Percentiles rank a stretch among this genome's conserved stretches.
These are phyloP conservation scores for Pantherophis alleghaniensis DNA, from an alignment of 2,797 vertebrate genomes.

Conservation along the genomic window DNA sequence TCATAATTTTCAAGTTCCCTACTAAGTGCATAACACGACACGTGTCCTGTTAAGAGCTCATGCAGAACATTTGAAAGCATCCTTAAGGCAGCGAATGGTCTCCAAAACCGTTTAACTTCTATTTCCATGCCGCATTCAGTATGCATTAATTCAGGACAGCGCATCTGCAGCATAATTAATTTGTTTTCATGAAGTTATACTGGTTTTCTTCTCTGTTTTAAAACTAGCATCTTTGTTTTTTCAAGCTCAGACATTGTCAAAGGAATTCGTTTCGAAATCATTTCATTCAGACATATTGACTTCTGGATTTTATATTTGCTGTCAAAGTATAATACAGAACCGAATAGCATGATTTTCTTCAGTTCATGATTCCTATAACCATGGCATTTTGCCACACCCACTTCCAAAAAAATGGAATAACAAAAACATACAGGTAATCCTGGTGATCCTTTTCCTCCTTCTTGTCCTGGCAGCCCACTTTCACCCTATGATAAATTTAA, in stretches of 20 bases:
- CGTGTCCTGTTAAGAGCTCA: neutral
- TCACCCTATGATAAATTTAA: conserved; percentile 79
- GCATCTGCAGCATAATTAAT: neutral
- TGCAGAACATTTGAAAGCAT: conserved; percentile 3
- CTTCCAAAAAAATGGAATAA: neutral
- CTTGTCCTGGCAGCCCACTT: conserved; percentile 78
- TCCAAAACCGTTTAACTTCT: neutral
- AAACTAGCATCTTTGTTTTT: neutral
- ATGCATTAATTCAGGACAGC: neutral
- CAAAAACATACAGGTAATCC: conserved; percentile 80
- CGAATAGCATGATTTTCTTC: neutral
- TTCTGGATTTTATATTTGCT: neutral
- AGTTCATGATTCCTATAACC: neutral
- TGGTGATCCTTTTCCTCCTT: conserved; percentile 80
- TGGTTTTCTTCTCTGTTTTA: neutral
- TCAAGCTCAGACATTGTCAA: neutral
- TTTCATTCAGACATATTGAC: neutral
- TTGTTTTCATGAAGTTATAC: neutral
- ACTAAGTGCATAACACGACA: neutral
- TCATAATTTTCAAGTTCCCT: neutral
- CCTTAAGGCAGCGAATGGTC: neutral
- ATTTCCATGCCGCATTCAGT: neutral
- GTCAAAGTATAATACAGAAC: neutral
- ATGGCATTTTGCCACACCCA: neutral
- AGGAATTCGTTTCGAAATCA: neutral